Conservation (phyloP, 1,140 invertebrate genomes). For the Ceratitis capitata region DNA sequence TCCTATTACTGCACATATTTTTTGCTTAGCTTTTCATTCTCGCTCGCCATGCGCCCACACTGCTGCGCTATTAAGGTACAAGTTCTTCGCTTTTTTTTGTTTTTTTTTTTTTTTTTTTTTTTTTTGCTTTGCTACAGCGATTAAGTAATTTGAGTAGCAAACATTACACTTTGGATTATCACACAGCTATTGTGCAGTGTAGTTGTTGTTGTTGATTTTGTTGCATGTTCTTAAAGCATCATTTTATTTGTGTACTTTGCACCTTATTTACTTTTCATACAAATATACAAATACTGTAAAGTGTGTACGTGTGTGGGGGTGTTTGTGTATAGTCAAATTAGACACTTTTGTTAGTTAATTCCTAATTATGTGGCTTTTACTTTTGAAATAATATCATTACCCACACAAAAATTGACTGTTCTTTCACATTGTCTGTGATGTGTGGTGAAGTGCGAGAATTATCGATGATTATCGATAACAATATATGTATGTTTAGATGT, state of each 20-base stretch:
- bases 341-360: background rate
- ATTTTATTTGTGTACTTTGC: background rate
- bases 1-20: background rate
- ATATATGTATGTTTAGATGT: background rate
- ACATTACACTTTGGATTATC: background rate
- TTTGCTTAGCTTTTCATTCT: background rate
- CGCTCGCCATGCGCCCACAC: background rate
- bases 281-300: no score
- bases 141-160: background rate
- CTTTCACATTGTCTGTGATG: background rate
- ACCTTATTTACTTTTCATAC: background rate
- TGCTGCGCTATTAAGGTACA: background rate
- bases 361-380: background rate
- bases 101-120: no score
- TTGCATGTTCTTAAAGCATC: background rate
- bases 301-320: no score
- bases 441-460: background rate
- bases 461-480: background rate
- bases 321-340: background rate
- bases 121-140: background rate
- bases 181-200: background rate
- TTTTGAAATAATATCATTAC: slow-evolving; percentile 18
- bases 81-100: no score
- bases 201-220: background rate
- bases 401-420: background rate